These are phyloP conservation scores for Timandra comae DNA, from an alignment of 2,888 invertebrate genomes.

Conservation along the genomic window DNA sequence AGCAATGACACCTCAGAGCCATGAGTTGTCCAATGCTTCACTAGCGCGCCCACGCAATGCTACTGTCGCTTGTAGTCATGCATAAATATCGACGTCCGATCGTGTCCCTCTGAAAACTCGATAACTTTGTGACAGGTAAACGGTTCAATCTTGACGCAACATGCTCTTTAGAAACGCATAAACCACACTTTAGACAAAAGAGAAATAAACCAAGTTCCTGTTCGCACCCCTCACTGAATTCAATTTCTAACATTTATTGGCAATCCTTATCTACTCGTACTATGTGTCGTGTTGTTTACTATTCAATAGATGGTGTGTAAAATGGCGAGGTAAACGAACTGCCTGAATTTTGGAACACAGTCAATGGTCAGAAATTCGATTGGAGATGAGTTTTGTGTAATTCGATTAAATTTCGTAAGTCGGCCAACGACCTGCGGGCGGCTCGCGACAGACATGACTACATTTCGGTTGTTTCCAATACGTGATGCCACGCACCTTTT, in stretches of 20 bases:
- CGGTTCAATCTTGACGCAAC: conserved; percentile 28
- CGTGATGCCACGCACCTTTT: conserved; percentile 62
- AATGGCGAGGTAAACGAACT: conserved; percentile 31
- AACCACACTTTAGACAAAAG: conserved; percentile 58
- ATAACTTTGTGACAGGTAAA: conserved; percentile 44
- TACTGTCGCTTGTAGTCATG: conserved; percentile 32
- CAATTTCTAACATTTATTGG: conserved; percentile 36
- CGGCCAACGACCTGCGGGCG: conserved; percentile 49
- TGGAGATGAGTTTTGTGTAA: conserved; percentile 45
- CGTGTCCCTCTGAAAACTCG: conserved; percentile 44
- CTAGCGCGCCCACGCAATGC: conserved; percentile 38
- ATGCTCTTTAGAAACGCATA: conserved; percentile 26
- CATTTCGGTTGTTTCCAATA: conserved; percentile 51
- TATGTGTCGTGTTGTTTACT: conserved; percentile 17
- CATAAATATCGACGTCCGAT: conserved; percentile 43
- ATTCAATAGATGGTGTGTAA: conserved; percentile 29
- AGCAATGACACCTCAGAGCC: conserved; percentile 19
- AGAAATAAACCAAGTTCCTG: conserved; percentile 58
- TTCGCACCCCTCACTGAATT: conserved; percentile 46
- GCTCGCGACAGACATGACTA: conserved; percentile 39
- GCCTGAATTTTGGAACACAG: conserved; percentile 25
- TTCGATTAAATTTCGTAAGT: conserved; percentile 56
- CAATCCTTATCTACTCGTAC: conserved; percentile 30
- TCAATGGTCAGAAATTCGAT: conserved; percentile 36
- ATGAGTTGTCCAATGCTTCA: conserved; percentile 28